phyloP scores from a whole-genome alignment of 2,113 vertebrate species.

The Zosterops hypoxanthus region DNA sequence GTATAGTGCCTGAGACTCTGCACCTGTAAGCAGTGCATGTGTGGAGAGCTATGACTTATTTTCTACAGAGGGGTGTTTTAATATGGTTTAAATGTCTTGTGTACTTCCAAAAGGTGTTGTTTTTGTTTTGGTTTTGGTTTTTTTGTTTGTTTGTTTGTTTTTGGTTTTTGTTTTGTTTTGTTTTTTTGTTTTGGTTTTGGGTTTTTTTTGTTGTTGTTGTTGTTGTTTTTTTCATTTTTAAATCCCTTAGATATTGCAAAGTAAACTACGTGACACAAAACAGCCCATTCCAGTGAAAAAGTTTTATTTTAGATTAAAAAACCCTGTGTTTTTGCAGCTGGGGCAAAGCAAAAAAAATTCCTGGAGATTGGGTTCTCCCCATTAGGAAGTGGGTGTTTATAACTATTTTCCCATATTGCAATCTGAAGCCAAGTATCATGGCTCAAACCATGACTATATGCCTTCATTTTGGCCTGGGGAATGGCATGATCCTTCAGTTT shows the following conservation, averaged over 20 bases:
- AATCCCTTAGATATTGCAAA: not conserved
- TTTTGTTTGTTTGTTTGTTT: too few species aligned
- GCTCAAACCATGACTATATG: not conserved
- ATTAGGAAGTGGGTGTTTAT: not conserved
- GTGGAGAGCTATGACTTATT: not conserved
- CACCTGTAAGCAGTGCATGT: not conserved
- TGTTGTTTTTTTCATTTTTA: not conserved
- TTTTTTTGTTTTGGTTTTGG: too few species aligned
- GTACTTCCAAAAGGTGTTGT: not conserved
- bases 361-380: not conserved
- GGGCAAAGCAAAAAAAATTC: not conserved
- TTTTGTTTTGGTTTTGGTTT: too few species aligned
- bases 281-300: not conserved
- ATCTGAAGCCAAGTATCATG: not conserved
- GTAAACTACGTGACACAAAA: accelerated
- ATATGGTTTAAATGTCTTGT: not conserved
- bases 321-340: not conserved
- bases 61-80: not conserved
- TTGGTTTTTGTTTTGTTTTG: too few species aligned
- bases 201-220: not conserved
- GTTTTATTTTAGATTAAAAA: not conserved
- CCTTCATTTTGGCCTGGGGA: not conserved
- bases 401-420: not conserved
- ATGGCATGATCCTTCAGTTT: not conserved
- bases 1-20: not conserved